Base-by-base conservation (phyloP, 1,140 invertebrate species). In the Manduca sexta region DNA sequence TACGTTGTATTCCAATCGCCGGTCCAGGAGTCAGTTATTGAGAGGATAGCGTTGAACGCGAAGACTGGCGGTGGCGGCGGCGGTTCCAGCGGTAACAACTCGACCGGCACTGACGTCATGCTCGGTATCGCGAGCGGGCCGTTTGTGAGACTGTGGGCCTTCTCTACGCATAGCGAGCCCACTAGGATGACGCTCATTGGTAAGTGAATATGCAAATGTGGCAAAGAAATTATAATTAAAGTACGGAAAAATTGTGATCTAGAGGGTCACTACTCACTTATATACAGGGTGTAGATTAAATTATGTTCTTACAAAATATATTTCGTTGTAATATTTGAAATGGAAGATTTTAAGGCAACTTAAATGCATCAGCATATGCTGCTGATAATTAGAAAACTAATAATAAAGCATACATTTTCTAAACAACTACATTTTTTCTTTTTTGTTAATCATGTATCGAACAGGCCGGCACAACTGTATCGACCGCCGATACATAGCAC, bases 1-100 rank as follows among this genome's bases (percentile, higher is more conserved):
- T 96, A 98, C 66, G 91, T 95, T 60, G 93, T 96, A 4, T 99
- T 98, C 83, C 97, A 94, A 26, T 97, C 96, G 66, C 95, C 96
- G 1, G 92, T 95, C 58, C 94, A 98, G 67, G 95, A 98, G 56
- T 90, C 91, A 7, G 90, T 92, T 12, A 97, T 99, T 57, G 96
- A 98, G 74, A 88, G 96, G 41, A 93, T 98, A 53, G 97, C 97
- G 2, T 92, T 99, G 47, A 98, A 98, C 86, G 95, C 96, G 0
- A 98, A 98, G 87, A 93, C 97, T 69, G 90, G 92, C 13, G 89
- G 87, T 11, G 86, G 87, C 13, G 80, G 87, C 0, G 80, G 87
- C 1, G 87, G 88, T n/a, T 76, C 72, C 1, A 74, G 77, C 16
- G 72, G 74, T 0, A 81, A 69, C n/a, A 83, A 57, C 33, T 46